Evolutionary conservation across 2,113 vertebrate genomes (phyloP).

Genomic region (Chitala chitala): DNA sequence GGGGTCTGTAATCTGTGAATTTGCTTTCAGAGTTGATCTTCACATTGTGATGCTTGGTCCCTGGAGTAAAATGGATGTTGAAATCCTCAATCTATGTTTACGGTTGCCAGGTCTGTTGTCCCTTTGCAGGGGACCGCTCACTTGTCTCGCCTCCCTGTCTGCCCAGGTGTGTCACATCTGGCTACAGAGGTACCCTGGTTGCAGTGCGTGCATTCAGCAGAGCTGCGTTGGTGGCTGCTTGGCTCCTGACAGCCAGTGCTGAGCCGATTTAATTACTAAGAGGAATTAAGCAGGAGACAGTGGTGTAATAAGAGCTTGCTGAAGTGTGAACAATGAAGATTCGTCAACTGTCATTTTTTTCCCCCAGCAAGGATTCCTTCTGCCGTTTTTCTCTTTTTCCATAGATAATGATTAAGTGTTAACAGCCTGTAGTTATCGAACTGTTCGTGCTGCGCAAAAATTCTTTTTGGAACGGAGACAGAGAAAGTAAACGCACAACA

Average conservation of each 20-base stretch:
- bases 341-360: slow-evolving; percentile 34
- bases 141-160: neutral
- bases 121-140: neutral
- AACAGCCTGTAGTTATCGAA: slow-evolving; percentile 47
- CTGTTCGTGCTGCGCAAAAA: slow-evolving; percentile 32
- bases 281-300: slow-evolving; percentile 34
- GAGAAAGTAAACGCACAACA: slow-evolving; percentile 18
- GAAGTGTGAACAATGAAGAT: slow-evolving; percentile 38
- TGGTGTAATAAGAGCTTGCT: slow-evolving; percentile 35
- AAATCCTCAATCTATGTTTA: neutral
- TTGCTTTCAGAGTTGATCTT: neutral
- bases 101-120: no score
- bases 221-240: slow-evolving; percentile 9
- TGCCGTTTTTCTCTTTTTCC: slow-evolving; percentile 34
- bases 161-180: slow-evolving; percentile 7
- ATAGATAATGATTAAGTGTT: slow-evolving; percentile 50
- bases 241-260: slow-evolving; percentile 7
- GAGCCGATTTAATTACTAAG: slow-evolving; percentile 37
- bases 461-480: slow-evolving; percentile 32
- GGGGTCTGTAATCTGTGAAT: neutral
- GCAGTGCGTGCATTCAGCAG: neutral
- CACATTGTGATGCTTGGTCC: no score
- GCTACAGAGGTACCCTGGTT: neutral
- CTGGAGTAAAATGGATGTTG: no score
- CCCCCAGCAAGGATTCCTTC: slow-evolving; percentile 15